Base-by-base conservation (phyloP, 2,888 invertebrate species). In the Macrophya annulata region DNA sequence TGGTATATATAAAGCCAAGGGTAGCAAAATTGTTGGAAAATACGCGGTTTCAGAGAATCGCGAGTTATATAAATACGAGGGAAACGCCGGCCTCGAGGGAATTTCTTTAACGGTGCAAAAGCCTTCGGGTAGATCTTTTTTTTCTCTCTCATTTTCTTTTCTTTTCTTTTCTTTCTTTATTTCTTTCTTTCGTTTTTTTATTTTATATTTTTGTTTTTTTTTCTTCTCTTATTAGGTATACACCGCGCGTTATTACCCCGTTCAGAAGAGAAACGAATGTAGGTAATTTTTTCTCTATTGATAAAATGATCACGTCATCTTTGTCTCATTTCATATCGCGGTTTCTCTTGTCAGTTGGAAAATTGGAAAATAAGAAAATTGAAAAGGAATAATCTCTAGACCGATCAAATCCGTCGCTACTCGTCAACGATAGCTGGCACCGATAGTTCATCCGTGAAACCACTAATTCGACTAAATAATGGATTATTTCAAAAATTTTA, bases 401-500 rank as follows among this genome's bases (percentile, higher is more conserved):
- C 37, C 10, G 37, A 37, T 68, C 25, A 1, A 74, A 74, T n/a
- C 72, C 9, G 6, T 74, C 62, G 79, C 62, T 81, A 81, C 81
- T 15, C 43, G 59, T 40, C 40, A 43, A 81, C 43, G 21, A 43
- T 62, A n/a, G n/a, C 62, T 40, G 59, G 59, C 17, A 62, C 40
- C 43, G 40, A 81, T 55, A n/a, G 21, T 43, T 43, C 37, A 81
- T 62, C 62, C 81, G 21, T 59, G 59, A 62, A 77, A 62, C 81
- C 59, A 62, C 62, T 59, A 62, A 81, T 81, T 81, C 51, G 62
- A 40, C 43, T 81, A 40, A 62, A 81, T 81, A 81, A 81, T 81
- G 21, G 81, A 81, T 81, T 81, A 81, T 81, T 81, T 81, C 12
- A 81, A 81, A n/a, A 81, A 62, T 81, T 62, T 81, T 62, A 81